Conservation (phyloP, 1,140 invertebrate species). For the Pseudomyrmex flavicornis region DNA sequence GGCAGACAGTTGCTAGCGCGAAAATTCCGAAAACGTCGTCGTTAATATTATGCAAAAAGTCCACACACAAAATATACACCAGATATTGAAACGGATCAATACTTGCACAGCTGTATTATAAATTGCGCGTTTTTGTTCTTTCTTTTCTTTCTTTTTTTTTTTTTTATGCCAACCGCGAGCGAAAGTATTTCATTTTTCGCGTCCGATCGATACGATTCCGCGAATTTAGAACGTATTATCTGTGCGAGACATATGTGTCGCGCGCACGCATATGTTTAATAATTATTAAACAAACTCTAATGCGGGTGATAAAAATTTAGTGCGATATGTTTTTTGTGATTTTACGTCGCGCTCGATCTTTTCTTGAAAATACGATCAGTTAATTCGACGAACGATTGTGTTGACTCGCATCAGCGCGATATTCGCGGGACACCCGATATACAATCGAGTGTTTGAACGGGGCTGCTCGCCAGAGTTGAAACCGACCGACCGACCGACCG, state of each 20-base stretch:
- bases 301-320: background rate
- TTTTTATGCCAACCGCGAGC: background rate
- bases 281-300: too few relatives aligned
- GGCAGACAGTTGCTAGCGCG: conserved; percentile 34
- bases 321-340: background rate
- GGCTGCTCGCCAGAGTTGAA: conserved; percentile 75
- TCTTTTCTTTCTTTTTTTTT: too few relatives aligned
- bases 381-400: background rate
- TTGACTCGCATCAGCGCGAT: background rate
- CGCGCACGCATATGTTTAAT: conserved; percentile 14
- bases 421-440: conserved; percentile 70
- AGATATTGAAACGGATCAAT: conserved; percentile 31
- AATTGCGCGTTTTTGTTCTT: background rate
- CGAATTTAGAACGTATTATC: background rate
- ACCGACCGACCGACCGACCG: conserved; percentile 66
- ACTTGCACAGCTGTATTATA: conserved; percentile 32
- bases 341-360: background rate
- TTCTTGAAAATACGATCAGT: background rate
- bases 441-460: conserved; percentile 74
- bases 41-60: conserved; percentile 4
- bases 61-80: conserved; percentile 27
- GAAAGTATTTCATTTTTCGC: conserved; percentile 12
- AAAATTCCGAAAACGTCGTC: conserved; percentile 28
- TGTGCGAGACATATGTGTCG: background rate
- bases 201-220: background rate